phyloP scores from a whole-genome alignment of 1,140 invertebrate species.

The Helicoverpa zea region DNA sequence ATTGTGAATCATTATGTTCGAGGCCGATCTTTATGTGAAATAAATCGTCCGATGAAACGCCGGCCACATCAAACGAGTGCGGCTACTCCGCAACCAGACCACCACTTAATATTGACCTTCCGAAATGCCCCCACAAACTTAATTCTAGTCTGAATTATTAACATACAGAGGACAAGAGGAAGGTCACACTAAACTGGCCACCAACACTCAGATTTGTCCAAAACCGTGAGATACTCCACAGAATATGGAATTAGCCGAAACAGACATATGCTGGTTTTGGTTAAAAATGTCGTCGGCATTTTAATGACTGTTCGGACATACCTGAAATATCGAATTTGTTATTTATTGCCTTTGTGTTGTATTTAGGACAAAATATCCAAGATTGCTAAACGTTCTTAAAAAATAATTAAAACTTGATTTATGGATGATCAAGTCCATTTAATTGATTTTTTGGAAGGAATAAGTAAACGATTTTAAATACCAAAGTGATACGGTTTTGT shows the following conservation, averaged over 20 bases:
- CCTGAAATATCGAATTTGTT: conserved; percentile 74
- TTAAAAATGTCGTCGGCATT: conserved; percentile 76
- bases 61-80: conserved; percentile 73
- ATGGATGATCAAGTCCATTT: conserved; percentile 56
- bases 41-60: conserved; percentile 69
- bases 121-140: conserved; percentile 26
- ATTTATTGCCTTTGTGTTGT: conserved; percentile 78
- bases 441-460: conserved; percentile 53
- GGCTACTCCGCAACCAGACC: conserved; percentile 45
- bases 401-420: conserved; percentile 75
- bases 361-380: conserved; percentile 55
- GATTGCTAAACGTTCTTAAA: conserved; percentile 57
- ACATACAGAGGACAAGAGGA: conserved; percentile 40
- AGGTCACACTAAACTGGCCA: conserved; percentile 59
- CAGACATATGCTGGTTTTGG: conserved; percentile 58
- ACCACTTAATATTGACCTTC: conserved; percentile 58
- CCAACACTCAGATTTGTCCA: conserved; percentile 57
- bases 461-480: conserved; percentile 30
- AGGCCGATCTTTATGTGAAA: conserved; percentile 74
- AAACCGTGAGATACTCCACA: conserved; percentile 56
- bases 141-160: conserved; percentile 32
- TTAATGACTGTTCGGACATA: conserved; percentile 74
- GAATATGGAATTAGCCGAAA: conserved; percentile 72
- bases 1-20: conserved; percentile 71
- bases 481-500: conserved; percentile 29